Conservation (phyloP, 2,113 vertebrate species). For the Deroptyus accipitrinus region DNA sequence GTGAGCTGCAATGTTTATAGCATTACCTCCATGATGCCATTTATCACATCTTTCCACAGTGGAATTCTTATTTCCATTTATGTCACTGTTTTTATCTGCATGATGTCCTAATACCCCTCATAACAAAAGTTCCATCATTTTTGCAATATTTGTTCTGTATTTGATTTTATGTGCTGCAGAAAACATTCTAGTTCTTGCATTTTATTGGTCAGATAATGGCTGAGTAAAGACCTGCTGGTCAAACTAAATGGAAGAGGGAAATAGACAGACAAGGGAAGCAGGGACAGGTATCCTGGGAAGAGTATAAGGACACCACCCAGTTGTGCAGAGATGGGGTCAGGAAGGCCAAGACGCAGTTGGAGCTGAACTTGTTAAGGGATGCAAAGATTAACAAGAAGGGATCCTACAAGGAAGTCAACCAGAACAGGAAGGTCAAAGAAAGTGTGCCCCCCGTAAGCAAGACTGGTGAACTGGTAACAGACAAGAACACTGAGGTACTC, state of each 20-base stretch:
- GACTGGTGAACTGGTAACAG: background rate
- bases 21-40: fast-evolving
- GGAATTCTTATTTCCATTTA: background rate
- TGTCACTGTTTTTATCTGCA: background rate
- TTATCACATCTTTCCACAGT: background rate
- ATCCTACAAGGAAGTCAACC: background rate
- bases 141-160: background rate
- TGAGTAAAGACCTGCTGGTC: background rate
- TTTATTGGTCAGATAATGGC: background rate
- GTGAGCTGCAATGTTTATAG: background rate
- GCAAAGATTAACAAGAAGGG: background rate
- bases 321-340: background rate
- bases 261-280: background rate
- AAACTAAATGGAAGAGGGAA: background rate
- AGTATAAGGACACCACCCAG: background rate
- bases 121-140: background rate
- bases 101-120: background rate
- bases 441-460: background rate
- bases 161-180: background rate
- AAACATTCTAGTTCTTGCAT: background rate
- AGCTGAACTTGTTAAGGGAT: background rate
- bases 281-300: background rate
- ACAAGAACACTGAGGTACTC: background rate
- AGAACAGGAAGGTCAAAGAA: background rate
- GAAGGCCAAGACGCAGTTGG: background rate